phyloP scores from a whole-genome alignment of 2,797 vertebrate species.

The Hoplostethus mediterraneus region DNA sequence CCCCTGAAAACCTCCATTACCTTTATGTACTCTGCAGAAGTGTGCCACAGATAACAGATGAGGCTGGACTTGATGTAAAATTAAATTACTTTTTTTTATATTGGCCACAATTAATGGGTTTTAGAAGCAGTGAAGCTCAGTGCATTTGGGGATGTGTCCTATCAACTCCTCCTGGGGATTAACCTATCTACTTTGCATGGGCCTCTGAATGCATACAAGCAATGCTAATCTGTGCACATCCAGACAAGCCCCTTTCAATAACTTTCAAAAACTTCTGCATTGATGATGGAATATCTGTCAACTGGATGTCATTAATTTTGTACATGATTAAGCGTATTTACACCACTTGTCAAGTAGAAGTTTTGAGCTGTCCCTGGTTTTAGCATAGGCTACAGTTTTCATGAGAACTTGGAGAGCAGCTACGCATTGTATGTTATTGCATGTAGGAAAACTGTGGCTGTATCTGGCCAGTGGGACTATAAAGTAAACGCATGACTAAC shows the following conservation, averaged over 20 bases:
- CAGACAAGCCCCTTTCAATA: slow-evolving; percentile 75
- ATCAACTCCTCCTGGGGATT: slow-evolving; percentile 76
- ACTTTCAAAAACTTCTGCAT: slow-evolving; percentile 78
- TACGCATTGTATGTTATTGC: slow-evolving; percentile 21
- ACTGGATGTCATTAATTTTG: slow-evolving; percentile 76
- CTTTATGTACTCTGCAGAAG: slow-evolving; percentile 77
- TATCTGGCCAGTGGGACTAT: background rate
- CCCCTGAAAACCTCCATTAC: slow-evolving; percentile 83
- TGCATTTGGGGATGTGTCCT: slow-evolving; percentile 75
- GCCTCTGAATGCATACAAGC: slow-evolving; percentile 69
- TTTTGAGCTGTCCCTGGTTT: slow-evolving; percentile 60
- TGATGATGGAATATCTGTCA: slow-evolving; percentile 85
- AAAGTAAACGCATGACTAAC: background rate
- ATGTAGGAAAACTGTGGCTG: background rate
- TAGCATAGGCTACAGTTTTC: slow-evolving; percentile 11
- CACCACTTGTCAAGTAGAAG: slow-evolving; percentile 71
- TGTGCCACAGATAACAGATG: slow-evolving; percentile 83
- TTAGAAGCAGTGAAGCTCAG: slow-evolving; percentile 65
- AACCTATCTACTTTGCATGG: slow-evolving; percentile 76
- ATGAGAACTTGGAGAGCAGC: slow-evolving; percentile 25
- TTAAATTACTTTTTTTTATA: slow-evolving; percentile 80
- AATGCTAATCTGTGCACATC: slow-evolving; percentile 79
- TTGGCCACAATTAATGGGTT: slow-evolving; percentile 80
- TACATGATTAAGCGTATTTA: slow-evolving; percentile 79
- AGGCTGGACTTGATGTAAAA: slow-evolving; percentile 74